Conservation (phyloP, 2,797 vertebrate species). For the Mastacembelus armatus region DNA sequence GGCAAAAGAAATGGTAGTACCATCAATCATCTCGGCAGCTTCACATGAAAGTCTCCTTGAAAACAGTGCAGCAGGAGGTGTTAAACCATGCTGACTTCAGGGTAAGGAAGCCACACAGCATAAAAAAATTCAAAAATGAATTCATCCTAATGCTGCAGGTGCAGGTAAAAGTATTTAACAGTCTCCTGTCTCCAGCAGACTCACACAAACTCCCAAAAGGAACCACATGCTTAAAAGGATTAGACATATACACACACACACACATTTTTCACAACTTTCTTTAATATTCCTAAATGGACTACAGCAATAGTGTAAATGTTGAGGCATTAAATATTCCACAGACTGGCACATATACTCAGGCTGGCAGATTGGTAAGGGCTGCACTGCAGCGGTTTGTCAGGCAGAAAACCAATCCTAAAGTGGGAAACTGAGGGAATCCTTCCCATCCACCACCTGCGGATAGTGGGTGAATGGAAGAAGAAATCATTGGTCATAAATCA, state of each 20-base stretch:
- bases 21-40: slow-evolving; percentile 51
- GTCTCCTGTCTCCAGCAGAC: background rate
- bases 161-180: slow-evolving; percentile 3
- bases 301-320: slow-evolving; percentile 27
- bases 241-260: background rate
- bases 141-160: slow-evolving; percentile 20
- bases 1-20: slow-evolving; percentile 17
- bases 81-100: slow-evolving; percentile 19
- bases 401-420: slow-evolving; percentile 70
- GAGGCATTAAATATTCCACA: slow-evolving; percentile 52
- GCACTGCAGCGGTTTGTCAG: slow-evolving; percentile 73
- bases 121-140: slow-evolving; percentile 36
- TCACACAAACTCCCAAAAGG: slow-evolving; percentile 9
- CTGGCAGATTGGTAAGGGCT: slow-evolving; percentile 57
- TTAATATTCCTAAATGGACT: slow-evolving; percentile 50
- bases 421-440: slow-evolving; percentile 65
- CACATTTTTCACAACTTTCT: slow-evolving; percentile 24
- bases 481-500: slow-evolving; percentile 66
- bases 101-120: slow-evolving; percentile 12
- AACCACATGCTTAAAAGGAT: slow-evolving; percentile 7
- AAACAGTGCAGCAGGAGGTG: slow-evolving; percentile 41
- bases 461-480: slow-evolving; percentile 53
- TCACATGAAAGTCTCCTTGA: slow-evolving; percentile 58
- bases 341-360: slow-evolving; percentile 40
- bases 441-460: slow-evolving; percentile 71